Evolutionary conservation across 2,797 vertebrate species (phyloP).

Genomic region (Argya squamiceps): DNA sequence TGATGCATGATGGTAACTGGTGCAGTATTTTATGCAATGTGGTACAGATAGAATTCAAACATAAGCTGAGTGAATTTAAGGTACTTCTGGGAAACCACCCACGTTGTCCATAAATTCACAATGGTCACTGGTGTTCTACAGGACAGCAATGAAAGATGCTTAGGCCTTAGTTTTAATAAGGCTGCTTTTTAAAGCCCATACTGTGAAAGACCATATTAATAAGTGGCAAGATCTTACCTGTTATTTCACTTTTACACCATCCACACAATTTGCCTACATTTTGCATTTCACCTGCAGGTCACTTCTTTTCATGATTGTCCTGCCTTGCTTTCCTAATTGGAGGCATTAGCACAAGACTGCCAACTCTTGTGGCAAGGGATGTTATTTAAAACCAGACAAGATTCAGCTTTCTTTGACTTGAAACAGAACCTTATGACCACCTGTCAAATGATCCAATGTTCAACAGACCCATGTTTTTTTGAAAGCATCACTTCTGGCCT

Average conservation of each 20-base stretch:
- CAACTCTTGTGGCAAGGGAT: neutral
- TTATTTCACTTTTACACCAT: neutral
- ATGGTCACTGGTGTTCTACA: neutral
- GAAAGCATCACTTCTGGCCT: slow-evolving; percentile 39
- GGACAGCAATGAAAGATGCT: neutral
- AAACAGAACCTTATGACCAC: slow-evolving; percentile 44
- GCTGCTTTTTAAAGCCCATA: neutral
- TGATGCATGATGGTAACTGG: neutral
- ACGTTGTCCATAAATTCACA: neutral
- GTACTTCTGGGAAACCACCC: neutral
- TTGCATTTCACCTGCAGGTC: neutral
- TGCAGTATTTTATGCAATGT: neutral
- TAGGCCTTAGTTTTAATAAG: neutral
- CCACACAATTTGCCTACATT: neutral
- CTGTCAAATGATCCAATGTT: slow-evolving; percentile 42
- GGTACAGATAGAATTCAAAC: neutral
- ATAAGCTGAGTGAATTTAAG: neutral
- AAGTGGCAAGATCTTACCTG: neutral
- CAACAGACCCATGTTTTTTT: slow-evolving; percentile 26
- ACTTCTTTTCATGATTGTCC: neutral
- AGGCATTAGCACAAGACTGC: slow-evolving; percentile 6
- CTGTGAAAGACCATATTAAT: neutral
- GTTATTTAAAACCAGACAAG: slow-evolving; percentile 25
- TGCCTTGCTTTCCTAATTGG: slow-evolving; percentile 4
- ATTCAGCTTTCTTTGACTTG: slow-evolving; percentile 30